Base-by-base conservation (phyloP, 1,140 invertebrate genomes). In the Eurosta solidaginis region DNA sequence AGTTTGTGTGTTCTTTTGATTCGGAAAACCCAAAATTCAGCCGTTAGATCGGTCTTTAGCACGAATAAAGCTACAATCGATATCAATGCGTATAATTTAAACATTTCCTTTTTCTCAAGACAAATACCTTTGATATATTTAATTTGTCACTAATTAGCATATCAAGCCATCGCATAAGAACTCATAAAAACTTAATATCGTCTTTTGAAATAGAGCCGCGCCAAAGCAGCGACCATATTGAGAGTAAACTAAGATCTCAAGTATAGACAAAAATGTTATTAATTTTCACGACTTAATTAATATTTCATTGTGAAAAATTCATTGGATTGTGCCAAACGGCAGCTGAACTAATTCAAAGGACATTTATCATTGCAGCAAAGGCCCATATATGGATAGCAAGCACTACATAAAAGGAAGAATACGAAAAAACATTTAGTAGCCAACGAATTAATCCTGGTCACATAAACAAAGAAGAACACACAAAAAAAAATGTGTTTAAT, bases 221-320 rank as follows among this genome's bases (percentile, higher is more conserved):
- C 59, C 59, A 42, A 68, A 29, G 33, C 33, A 22, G 22, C 5
- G 33, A 2, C 27, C 33, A 40, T 20, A 68, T 20, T n/a, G 20
- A 68, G 4, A 47, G 12, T 17, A 17, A 17, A 17, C 1, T 42
- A 42, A 20, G 10, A 52, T 22, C 36, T 0, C 36, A 36, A 20
- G 12, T 22, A 42, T 2, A 45, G 44, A 36, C 20, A 68, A 33
- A 68, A 68, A 68, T 44, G 42, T 44, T 76, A 52, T 36, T 76
- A 76, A 54, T 76, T 76, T 76, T 76, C 49, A 76, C 45, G 29
- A 54, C 75, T 76, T 54, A 76, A 76, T 76, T 76, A 76, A 76
- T 76, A 76, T 76, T 76, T 76, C 45, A 76, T 50, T 52, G 50
- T 54, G 49, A 76, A 76, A 45, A 76, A 76, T 76, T 49, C 49